Base-by-base conservation (phyloP, 2,888 invertebrate genomes). In the Aphidius colemani region DNA sequence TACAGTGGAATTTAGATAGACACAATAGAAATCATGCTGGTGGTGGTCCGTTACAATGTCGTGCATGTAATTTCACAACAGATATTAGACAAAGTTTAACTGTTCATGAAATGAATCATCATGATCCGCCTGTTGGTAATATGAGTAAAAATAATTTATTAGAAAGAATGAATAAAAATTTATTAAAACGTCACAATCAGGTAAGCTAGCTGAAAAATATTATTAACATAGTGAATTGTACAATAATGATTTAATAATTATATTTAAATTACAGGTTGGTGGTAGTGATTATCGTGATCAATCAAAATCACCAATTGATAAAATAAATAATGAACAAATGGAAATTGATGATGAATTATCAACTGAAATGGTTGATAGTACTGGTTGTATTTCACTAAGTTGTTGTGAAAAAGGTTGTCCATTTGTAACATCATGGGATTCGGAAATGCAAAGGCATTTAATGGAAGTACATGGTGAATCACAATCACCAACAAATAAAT, bases 1-100 rank as follows among this genome's bases (percentile, higher is more conserved):
- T n/a, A 1, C 67, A 80, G 82, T 95, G 95, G 92, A 96, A 96
- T 84, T 86, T 95, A 83, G 96, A 96, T 80, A 88, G 96, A 7
- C 97, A 97, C 81, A 92, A 93, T 86, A 92, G 93, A 83, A 95
- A 95, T 81, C 95, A 96, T 84, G 92, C 90, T 68, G 94, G 94
- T 4, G 89, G 86, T 62, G 94, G 94, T n/a, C 89, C 90, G 68
- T 93, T 92, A 83, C 88, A 90, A 76, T 95, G 95, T 83, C 89
- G 90, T 50, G 90, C 92, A 71, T 95, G 95, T 82, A 93, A 94
- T 82, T 95, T 95, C 82, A 92, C 93, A 9, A 94, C 95, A 45
- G 94, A 95, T 78, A 95, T 95, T 80, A 93, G 94, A 80, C 95
- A 95, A 81, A 94, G 94, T 80, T 84, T 95, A 78, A 95, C 95